These are phyloP conservation scores for Bujurquina vittata DNA, from an alignment of 2,113 vertebrate genomes.

Conservation along the genomic window DNA sequence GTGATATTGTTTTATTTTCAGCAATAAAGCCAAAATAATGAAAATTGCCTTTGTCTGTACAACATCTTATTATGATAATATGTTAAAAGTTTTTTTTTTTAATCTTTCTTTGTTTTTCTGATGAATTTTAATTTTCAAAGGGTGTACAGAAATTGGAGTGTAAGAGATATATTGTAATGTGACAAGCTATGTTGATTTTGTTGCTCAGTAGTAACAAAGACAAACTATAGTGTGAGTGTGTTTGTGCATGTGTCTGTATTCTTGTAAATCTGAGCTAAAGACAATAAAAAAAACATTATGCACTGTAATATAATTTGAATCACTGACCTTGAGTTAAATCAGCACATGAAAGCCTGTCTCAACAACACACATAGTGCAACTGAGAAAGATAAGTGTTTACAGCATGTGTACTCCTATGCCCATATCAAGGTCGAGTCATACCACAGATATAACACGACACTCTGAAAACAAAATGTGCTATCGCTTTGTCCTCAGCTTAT, in stretches of 20 bases:
- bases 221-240: neutral
- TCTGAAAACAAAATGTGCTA: conserved; percentile 28
- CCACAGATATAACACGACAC: conserved; percentile 12
- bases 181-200: neutral
- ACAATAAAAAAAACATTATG: neutral
- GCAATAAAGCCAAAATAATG: conserved; percentile 53
- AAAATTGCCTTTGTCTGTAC: neutral
- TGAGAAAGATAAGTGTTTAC: conserved; percentile 10
- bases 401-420: neutral
- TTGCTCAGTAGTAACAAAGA: neutral
- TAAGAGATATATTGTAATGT: neutral
- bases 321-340: conserved; percentile 46
- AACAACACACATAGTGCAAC: conserved; percentile 8
- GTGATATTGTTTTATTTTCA: conserved; percentile 44
- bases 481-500: conserved; percentile 43
- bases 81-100: neutral
- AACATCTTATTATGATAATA: neutral
- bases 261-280: conserved; percentile 7
- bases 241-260: neutral
- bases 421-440: conserved; percentile 46
- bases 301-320: conserved; percentile 1
- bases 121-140: neutral
- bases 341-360: conserved; percentile 19
- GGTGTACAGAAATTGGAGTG: neutral
- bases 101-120: neutral